Evolutionary conservation across 1,140 invertebrate genomes (phyloP).

Genomic region (Aricia agestis): DNA sequence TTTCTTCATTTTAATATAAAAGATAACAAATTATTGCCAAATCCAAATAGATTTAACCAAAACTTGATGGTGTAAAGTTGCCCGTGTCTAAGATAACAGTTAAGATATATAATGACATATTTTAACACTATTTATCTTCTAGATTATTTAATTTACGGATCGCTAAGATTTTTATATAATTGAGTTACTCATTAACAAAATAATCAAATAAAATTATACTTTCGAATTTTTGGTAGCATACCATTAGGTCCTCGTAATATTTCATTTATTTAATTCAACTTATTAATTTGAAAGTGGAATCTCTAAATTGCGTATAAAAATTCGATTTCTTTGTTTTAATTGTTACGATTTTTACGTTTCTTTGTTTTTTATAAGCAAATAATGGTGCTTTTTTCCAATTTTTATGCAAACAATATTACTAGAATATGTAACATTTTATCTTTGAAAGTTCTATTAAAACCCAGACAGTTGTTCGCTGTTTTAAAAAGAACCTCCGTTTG

Average conservation of each 20-base stretch:
- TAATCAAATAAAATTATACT: slow-evolving; percentile 8
- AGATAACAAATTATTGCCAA: not conserved
- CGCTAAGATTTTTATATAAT: slow-evolving; percentile 7
- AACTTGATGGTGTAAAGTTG: not conserved
- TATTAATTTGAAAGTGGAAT: slow-evolving; percentile 6
- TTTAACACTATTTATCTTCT: not conserved
- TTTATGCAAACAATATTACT: no score
- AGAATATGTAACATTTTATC: no score
- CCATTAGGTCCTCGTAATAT: not conserved
- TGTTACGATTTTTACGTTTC: not conserved
- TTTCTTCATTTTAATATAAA: not conserved
- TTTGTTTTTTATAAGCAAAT: no score
- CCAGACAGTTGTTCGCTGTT: not conserved
- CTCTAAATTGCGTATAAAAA: not conserved
- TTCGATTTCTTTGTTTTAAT: not conserved
- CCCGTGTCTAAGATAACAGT: not conserved
- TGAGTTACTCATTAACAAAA: slow-evolving; percentile 11
- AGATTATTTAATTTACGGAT: not conserved
- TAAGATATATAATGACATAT: not conserved
- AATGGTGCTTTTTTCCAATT: no score
- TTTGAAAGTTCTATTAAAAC: not conserved
- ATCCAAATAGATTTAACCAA: not conserved
- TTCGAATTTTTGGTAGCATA: not conserved
- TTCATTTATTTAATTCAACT: not conserved
- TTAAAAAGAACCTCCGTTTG: not conserved